Conservation (phyloP, 1,140 invertebrate genomes). For the Chlorops oryzae region DNA sequence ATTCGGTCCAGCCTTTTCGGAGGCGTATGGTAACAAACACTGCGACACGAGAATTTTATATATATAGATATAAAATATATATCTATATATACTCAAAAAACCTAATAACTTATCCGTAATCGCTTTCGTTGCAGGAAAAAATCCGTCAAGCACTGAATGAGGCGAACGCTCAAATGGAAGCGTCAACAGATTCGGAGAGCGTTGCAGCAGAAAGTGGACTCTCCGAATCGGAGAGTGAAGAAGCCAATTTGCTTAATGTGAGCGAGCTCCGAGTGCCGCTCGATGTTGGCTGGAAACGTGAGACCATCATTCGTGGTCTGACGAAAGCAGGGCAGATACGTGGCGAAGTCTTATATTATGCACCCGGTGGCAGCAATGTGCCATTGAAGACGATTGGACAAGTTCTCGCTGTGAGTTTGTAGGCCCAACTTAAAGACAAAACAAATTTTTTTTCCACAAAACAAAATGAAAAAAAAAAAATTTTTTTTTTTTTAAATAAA, state of each 20-base stretch:
- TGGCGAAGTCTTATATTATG: constrained; percentile 83
- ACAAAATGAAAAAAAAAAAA: too few relatives aligned
- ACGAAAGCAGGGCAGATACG: constrained; percentile 73
- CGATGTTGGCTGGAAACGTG: constrained; percentile 79
- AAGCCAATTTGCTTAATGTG: constrained; percentile 53
- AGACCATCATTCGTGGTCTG: constrained; percentile 79
- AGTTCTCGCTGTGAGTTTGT: constrained; percentile 51
- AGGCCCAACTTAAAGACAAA: too few relatives aligned
- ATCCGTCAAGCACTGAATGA: constrained; percentile 51
- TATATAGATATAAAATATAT: too few relatives aligned
- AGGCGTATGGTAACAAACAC: too few relatives aligned
- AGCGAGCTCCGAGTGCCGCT: constrained; percentile 66
- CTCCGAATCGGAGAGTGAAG: constrained; percentile 45
- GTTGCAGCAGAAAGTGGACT: constrained; percentile 51
- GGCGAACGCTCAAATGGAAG: constrained; percentile 48
- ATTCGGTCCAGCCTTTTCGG: too few relatives aligned
- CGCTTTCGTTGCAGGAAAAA: constrained; percentile 46
- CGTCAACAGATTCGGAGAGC: constrained; percentile 53
- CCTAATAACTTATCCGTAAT: neutral
- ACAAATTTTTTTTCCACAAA: too few relatives aligned
- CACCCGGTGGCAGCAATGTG: constrained; percentile 61
- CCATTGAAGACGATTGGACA: constrained; percentile 51
- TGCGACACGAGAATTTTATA: too few relatives aligned
- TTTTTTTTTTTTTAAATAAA: too few relatives aligned
- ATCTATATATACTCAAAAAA: neutral